Evolutionary conservation across 2,888 invertebrate species (phyloP), one percentile per base, ranked within the genome.

Genomic region (Coenonympha glycerion): DNA sequence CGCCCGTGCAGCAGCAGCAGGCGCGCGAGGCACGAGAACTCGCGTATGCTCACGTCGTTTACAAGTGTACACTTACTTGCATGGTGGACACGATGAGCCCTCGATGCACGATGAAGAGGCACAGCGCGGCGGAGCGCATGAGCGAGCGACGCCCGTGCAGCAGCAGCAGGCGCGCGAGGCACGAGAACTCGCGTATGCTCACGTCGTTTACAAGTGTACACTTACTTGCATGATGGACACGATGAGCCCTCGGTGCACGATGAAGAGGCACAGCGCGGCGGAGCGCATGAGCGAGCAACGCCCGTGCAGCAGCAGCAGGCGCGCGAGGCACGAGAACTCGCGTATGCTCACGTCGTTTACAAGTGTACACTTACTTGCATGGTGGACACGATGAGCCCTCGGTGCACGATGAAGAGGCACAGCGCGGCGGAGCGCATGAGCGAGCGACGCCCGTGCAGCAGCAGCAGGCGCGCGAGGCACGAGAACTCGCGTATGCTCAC

Each of bases 61-160:
- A n/a, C n/a, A n/a, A n/a, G n/a, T n/a, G n/a, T n/a, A n/a, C n/a
- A n/a, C n/a, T n/a, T 33, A 83, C 87, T 85, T 92, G 92, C 95
- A 99, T 97, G 9, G 97, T 97, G 41, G 99, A 98, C 55, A 99
- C 99, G 66, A 99, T 98, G 54, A 99, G 90, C 34, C 99, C 99
- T 47, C 98, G 91, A 79, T 99, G 99, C 72, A 99, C 99, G 49
- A 99, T 98, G 83, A 99, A 99, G 78, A 99, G 98, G 61, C 96
- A 95, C 13, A 99, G 90, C 3, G 98, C 95, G n/a, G 99, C 97
- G 0, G 98, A 98, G 47, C 99, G 90, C 88, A 97, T 97, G 74
- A 95, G 95, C 53, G 96, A 93, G 66, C 97, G 91, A 44, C 98
- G 90, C 0, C 98, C 98, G 75, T 98, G 98, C 13, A 98, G 96